Base-by-base conservation (phyloP, 1,140 invertebrate genomes). In the Antheraea mylitta region DNA sequence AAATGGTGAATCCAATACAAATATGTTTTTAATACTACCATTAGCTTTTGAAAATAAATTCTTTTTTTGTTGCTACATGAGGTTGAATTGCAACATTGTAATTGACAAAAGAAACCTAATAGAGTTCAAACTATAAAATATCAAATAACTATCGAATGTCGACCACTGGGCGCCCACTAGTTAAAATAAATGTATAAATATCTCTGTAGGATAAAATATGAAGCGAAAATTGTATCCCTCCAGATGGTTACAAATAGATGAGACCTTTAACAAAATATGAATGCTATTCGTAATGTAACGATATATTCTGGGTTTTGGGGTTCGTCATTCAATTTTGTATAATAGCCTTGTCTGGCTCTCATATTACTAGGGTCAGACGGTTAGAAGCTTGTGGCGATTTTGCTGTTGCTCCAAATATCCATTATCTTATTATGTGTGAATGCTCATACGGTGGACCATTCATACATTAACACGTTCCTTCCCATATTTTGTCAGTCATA, bases 401-500 rank as follows among this genome's bases (percentile, higher is more conserved):
- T 53, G 45, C 16, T 53, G 45, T 53, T 53, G 45, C 45, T 53
- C 16, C 45, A 53, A 53, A 53, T 53, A 53, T 53, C 11, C 45
- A 53, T 53, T 53, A 53, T 53, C 45, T 53, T 53, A 53, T 53
- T 53, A n/a, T 53, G 45, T 53, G 16, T n/a, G 45, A 53, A n/a
- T 53, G 45, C 45, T 53, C 45, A 6, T 53, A 13, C 45, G 45
- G 45, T 13, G 45, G 45, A 53, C 9, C 45, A 53, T 53, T 53
- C 45, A 53, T 53, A 53, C 45, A 53, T 48, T 48, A 48, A 13
- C 45, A 53, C 45, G 45, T 16, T 13, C 45, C 45, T 53, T 53
- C 11, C 45, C 45, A 53, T 53, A 53, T 53, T 53, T 16, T 53
- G 45, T 16, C 11, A 53, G 45, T 53, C 16, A 53, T 53, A 42